Base-by-base conservation (phyloP, 2,888 invertebrate genomes). In the Lacanobia wlatinum region DNA sequence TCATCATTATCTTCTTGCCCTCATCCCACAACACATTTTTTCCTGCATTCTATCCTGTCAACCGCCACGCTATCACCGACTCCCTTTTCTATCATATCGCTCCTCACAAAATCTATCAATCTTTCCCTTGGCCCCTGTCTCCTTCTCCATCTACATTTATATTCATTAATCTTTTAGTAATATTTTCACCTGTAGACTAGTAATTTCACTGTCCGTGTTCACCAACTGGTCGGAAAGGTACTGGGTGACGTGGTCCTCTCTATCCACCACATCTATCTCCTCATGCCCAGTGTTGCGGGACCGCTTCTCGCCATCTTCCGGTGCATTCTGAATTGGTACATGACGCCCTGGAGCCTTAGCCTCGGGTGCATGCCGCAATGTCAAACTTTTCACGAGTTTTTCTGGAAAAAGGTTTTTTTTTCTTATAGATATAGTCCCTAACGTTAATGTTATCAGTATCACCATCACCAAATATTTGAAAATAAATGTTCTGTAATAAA, bases 121-220 rank as follows among this genome's bases (percentile, higher is more conserved):
- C 43, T 43, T 43, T 43, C 12, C 12, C 12, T 43, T 43, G 43
- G 14, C 14, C 43, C 12, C 3, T 14, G 9, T 43, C 43, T 14
- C 43, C 5, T 12, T 2, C 12, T 43, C 43, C 43, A 12, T 43
- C 12, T 12, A 12, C 3, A 12, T 43, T 12, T 48, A 48, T 18
- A 48, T 48, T 18, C 18, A 48, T 34, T 1, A 48, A 18, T 16
- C 0, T 43, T 43, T 14, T n/a, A 2, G 7, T 10, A n/a, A 10
- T 12, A 7, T 55, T 55, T 38, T 21, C 78, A 89, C 90, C 87
- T 89, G 82, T 38, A 89, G 70, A 69, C 83, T 64, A 12, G 90
- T 90, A 34, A 88, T 89, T 66, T 89, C 90, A 23, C 75, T 83
- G 16, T 90, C 89, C 0, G 87, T 89, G 62, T 89, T 90, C 6